phyloP scores from a whole-genome alignment of 2,888 invertebrate species.

The Celastrina argiolus region DNA sequence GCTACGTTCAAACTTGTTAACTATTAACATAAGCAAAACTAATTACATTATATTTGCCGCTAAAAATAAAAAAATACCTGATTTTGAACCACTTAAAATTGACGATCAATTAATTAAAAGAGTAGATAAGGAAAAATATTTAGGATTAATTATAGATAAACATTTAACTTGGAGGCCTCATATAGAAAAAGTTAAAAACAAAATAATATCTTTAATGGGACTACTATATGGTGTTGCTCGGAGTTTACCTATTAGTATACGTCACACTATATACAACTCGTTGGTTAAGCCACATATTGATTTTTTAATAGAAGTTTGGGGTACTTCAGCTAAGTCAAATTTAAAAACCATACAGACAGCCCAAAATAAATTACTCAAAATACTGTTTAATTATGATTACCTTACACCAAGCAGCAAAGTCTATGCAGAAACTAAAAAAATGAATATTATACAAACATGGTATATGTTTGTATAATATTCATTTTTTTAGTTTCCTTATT shows the following conservation, averaged over 20 bases:
- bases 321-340: constrained; percentile 13
- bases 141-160: constrained; percentile 4
- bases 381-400: not conserved
- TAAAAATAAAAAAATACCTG: not conserved
- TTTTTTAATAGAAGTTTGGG: constrained; percentile 15
- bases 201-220: not conserved
- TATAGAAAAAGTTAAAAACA: not conserved
- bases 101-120: not conserved
- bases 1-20: not conserved
- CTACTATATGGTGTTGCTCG: not conserved
- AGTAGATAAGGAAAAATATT: not conserved
- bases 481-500: not conserved
- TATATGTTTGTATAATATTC: no score
- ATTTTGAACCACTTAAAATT: not conserved
- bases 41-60: not conserved
- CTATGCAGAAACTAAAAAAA: not conserved
- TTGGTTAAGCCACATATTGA: constrained; percentile 21
- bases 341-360: not conserved
- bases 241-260: not conserved
- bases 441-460: not conserved
- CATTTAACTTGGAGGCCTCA: not conserved
- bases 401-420: not conserved
- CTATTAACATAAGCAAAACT: constrained; percentile 7
- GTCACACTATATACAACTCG: constrained; percentile 14
- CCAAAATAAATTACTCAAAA: not conserved